Evolutionary conservation across 2,888 invertebrate genomes (phyloP), one percentile per base, ranked within the genome.

Genomic region (Ichneumoninae sp.): DNA sequence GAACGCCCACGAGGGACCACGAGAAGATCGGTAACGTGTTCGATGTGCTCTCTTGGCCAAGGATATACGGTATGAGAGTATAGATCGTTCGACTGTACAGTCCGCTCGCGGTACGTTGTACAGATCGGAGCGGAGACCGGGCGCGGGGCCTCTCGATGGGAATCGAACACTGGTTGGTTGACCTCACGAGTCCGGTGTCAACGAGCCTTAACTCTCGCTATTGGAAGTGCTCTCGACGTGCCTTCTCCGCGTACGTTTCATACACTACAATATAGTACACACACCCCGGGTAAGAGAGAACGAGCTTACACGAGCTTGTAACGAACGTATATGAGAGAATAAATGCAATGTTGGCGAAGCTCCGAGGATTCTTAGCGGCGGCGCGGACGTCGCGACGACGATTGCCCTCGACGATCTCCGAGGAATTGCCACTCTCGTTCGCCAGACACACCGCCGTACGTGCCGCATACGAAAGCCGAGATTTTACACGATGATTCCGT

Each of bases 131-230:
- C 50, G 30, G 71, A 71, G 71, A 80, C 74, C 74, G 82, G 54
- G 81, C 85, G 78, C 78, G 86, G 78, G 83, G 85, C 77, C 75
- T 71, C 70, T 54, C 87, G 87, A 88, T 91, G 91, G 90, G 92
- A 93, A 92, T 93, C 91, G 91, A 93, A 91, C 85, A 89, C 88
- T 89, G 88, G 89, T 90, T 90, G 89, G 89, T 90, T 93, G 92
- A 92, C 92, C 92, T 92, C 91, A 89, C 91, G 88, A 90, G 88
- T 88, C 79, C 88, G 88, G 89, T 92, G 93, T 93, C 93, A 93
- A 93, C 91, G 90, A 93, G 93, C 90, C 85, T 91, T 90, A 92
- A 93, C 90, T 91, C 86, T 87, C 77, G 80, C 88, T 87, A 89
- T 87, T 88, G 87, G 85, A 81, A 86, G 83, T 70, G 81, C 83